Percentiles rank a stretch among this genome's conserved stretches.
phyloP scores from a whole-genome alignment of 2,888 invertebrate species.

The Ptilodon capucinus region DNA sequence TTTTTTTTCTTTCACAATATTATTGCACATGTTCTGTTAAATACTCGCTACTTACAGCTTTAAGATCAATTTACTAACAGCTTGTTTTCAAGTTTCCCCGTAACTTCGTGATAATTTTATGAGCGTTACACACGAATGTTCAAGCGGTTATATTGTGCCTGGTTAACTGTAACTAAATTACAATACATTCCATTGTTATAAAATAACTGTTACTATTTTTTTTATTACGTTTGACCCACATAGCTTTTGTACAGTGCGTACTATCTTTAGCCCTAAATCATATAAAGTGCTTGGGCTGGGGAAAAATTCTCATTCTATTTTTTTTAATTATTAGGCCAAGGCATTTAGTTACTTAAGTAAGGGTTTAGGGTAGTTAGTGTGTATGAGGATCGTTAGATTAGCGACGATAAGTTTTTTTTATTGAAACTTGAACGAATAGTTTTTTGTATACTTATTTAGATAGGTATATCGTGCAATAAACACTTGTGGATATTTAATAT shows the following conservation, averaged over 20 bases:
- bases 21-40: constrained; percentile 21
- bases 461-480: no score
- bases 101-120: constrained; percentile 72
- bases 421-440: no score
- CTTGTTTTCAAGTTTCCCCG: constrained; percentile 65
- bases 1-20: no score
- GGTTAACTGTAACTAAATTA: constrained; percentile 37
- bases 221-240: constrained; percentile 47
- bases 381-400: background rate
- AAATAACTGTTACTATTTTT: constrained; percentile 29
- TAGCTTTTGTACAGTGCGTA: constrained; percentile 36
- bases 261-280: constrained; percentile 37
- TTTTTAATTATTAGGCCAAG: constrained; percentile 4
- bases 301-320: constrained; percentile 18
- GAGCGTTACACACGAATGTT: constrained; percentile 71
- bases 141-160: constrained; percentile 47
- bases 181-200: constrained; percentile 38
- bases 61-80: constrained; percentile 66
- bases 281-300: constrained; percentile 19
- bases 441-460: no score
- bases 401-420: background rate
- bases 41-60: constrained; percentile 39
- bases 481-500: no score
- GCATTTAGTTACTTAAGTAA: background rate
- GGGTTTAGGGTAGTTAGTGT: background rate